Percentiles rank a stretch among this genome's conserved stretches.
These are phyloP conservation scores for Drosophila pseudotalamancana DNA, from an alignment of 2,888 invertebrate species.

Conservation along the genomic window DNA sequence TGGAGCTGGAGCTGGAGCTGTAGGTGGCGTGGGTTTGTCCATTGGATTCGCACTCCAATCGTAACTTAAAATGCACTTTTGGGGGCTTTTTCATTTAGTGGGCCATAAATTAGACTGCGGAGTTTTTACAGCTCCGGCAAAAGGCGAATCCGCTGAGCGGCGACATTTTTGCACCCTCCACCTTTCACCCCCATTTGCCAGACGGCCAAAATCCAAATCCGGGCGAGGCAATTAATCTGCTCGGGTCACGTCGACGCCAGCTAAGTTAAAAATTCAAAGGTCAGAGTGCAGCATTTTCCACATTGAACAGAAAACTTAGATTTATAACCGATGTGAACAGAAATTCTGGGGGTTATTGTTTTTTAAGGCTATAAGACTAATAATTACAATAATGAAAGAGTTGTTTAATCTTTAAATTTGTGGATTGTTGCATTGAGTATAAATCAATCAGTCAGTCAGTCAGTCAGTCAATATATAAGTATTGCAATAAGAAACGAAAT, in stretches of 20 bases:
- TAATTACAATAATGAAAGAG: too few relatives aligned
- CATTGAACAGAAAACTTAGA: constrained; percentile 6
- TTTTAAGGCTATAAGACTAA: too few relatives aligned
- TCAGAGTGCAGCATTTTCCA: constrained; percentile 9
- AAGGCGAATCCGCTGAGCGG: constrained; percentile 20
- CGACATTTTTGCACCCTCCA: too few relatives aligned
- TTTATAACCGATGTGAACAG: too few relatives aligned
- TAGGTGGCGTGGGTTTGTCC: neutral
- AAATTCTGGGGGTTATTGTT: too few relatives aligned
- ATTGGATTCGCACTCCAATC: constrained; percentile 38
- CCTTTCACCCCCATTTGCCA: neutral
- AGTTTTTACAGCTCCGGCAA: constrained; percentile 42
- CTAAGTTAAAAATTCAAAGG: constrained; percentile 46
- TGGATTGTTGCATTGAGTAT: too few relatives aligned
- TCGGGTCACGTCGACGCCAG: constrained; percentile 47
- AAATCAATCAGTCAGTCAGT: too few relatives aligned
- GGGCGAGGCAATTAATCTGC: constrained; percentile 58
- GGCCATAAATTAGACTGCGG: constrained; percentile 62
- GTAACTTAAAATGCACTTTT: constrained; percentile 67
- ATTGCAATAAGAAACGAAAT: too few relatives aligned
- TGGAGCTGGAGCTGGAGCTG: too few relatives aligned
- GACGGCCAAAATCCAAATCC: constrained; percentile 35
- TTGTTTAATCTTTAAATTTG: too few relatives aligned
- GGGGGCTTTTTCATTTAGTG: constrained; percentile 70
- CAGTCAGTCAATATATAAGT: too few relatives aligned